These are phyloP conservation scores for Andrena praecox DNA, from an alignment of 2,888 invertebrate genomes.

Conservation along the genomic window DNA sequence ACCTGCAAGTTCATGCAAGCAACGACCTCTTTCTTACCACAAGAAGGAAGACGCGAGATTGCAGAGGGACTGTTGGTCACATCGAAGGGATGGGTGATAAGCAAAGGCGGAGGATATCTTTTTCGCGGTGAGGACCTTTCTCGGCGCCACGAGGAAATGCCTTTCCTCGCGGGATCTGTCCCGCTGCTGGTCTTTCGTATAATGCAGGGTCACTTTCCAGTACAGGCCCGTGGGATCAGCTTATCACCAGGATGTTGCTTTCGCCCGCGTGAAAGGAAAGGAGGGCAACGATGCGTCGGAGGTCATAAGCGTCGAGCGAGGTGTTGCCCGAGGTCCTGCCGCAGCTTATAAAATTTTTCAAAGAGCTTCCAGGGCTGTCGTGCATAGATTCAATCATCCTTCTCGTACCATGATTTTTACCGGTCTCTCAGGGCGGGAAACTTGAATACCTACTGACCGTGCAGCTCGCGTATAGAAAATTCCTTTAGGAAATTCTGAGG, in stretches of 20 bases:
- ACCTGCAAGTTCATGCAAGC: conserved; percentile 8
- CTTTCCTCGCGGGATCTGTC: conserved; percentile 38
- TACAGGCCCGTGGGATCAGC: conserved; percentile 52
- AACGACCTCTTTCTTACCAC: neutral
- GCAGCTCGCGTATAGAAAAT: neutral
- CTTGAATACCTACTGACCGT: neutral
- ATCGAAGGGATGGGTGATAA: conserved; percentile 19
- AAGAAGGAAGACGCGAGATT: neutral
- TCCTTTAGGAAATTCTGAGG: neutral
- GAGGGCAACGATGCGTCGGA: conserved; percentile 34
- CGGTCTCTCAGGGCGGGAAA: neutral
- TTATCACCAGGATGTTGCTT: conserved; percentile 57
- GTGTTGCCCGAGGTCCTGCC: conserved; percentile 21
- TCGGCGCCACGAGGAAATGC: conserved; percentile 38
- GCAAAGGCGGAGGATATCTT: conserved; percentile 14
- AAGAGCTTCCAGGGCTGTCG: neutral
- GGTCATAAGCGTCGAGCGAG: conserved; percentile 26
- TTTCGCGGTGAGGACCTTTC: conserved; percentile 22
- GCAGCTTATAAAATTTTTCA: conserved; percentile 43
- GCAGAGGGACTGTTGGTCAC: conserved; percentile 7
- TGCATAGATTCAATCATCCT: conserved; percentile 24
- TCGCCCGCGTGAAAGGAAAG: conserved; percentile 32
- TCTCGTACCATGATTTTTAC: conserved; percentile 5
- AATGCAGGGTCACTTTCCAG: conserved; percentile 60
- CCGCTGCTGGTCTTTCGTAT: conserved; percentile 55